phyloP scores from a whole-genome alignment of 2,113 vertebrate genomes.

The Lycocorax pyrrhopterus region DNA sequence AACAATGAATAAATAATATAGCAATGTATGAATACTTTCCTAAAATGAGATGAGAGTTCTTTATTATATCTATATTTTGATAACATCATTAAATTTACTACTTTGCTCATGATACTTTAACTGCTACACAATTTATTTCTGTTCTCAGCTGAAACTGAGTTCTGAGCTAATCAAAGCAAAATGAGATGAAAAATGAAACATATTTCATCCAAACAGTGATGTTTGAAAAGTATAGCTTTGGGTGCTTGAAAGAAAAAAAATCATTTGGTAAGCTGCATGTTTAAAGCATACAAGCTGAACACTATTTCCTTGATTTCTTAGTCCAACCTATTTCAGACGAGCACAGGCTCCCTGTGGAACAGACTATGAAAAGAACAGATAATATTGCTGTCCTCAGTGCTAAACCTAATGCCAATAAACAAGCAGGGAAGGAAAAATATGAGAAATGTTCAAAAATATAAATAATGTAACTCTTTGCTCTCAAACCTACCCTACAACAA shows the following conservation, averaged over 20 bases:
- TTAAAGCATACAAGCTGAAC: background rate
- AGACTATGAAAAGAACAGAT: background rate
- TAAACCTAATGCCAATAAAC: background rate
- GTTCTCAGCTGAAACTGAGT: background rate
- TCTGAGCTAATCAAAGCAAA: background rate
- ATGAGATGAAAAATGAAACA: background rate
- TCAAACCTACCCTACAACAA: background rate
- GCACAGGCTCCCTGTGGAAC: background rate
- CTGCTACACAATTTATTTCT: background rate
- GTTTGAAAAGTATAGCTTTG: background rate
- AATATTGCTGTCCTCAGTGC: background rate
- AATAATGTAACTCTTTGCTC: background rate
- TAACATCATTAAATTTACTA: background rate
- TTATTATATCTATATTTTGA: background rate
- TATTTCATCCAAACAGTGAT: background rate
- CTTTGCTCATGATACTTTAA: background rate
- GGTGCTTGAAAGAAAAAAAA: background rate
- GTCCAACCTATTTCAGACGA: background rate
- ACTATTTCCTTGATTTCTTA: background rate
- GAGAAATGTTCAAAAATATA: background rate
- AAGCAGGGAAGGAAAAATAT: background rate
- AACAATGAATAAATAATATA: background rate
- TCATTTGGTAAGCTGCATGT: background rate
- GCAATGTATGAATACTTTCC: background rate
- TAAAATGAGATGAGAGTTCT: background rate